Percentiles rank a stretch among this genome's conserved stretches.
Conservation (phyloP, 2,888 invertebrate genomes). For the Tanytarsus gracilentus region DNA sequence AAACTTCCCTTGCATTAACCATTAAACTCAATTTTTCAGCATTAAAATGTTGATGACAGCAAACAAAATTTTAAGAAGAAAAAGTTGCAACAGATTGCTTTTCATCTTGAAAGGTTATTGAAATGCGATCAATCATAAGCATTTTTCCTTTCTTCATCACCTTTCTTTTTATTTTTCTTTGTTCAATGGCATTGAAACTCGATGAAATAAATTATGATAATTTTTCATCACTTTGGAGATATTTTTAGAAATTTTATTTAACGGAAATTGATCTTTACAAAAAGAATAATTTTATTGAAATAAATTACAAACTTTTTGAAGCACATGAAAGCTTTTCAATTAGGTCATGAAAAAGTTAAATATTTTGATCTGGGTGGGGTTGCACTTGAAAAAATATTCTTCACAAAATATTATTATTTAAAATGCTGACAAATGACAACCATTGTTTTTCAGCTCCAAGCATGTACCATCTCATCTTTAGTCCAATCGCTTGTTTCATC, state of each 20-base stretch:
- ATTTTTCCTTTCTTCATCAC: too few species aligned
- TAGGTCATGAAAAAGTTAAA: too few species aligned
- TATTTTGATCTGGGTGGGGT: too few species aligned
- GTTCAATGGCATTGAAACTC: not conserved
- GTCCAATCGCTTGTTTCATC: not conserved
- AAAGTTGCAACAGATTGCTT: conserved; percentile 16
- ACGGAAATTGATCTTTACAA: not conserved
- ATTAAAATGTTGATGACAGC: not conserved
- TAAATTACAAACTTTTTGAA: too few species aligned
- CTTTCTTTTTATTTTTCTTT: not conserved
- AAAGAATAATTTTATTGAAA: too few species aligned
- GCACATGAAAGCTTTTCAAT: too few species aligned
- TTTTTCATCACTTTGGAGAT: not conserved
- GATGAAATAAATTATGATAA: conserved; percentile 12
- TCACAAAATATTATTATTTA: too few species aligned
- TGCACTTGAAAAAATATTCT: too few species aligned
- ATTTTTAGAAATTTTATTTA: not conserved
- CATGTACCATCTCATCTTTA: not conserved
- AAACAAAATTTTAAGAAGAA: not conserved
- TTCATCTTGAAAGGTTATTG: conserved; percentile 18
- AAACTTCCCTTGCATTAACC: too few species aligned
- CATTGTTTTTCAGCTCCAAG: not conserved
- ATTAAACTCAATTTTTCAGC: too few species aligned
- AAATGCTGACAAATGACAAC: too few species aligned
- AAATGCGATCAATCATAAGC: conserved; percentile 19